These are phyloP conservation scores for Chrysina gloriosa DNA, from an alignment of 2,888 invertebrate species.

Conservation along the genomic window DNA sequence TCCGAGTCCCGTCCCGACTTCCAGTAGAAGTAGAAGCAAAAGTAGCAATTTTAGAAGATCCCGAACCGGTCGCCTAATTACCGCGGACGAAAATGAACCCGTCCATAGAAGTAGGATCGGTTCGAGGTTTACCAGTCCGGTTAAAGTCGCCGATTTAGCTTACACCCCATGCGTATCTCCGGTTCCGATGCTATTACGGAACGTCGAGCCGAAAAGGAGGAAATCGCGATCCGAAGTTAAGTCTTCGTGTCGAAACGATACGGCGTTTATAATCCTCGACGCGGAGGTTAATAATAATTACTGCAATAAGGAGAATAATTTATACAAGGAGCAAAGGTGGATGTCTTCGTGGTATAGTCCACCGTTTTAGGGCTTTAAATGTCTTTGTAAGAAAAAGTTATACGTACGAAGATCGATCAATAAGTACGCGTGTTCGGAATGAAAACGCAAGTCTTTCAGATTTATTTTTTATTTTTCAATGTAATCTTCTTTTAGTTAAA, in stretches of 20 bases:
- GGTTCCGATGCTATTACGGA: constrained; percentile 41
- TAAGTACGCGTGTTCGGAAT: too few species aligned
- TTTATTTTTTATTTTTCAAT: too few species aligned
- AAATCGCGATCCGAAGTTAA: constrained; percentile 43
- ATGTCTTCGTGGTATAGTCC: constrained; percentile 66
- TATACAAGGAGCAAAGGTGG: constrained; percentile 62
- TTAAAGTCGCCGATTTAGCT: constrained; percentile 55
- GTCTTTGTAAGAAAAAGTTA: constrained; percentile 10
- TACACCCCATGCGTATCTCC: constrained; percentile 47
- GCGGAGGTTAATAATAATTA: constrained; percentile 51
- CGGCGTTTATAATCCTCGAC: constrained; percentile 55
- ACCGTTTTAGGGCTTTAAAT: constrained; percentile 39
- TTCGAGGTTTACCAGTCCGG: constrained; percentile 58
- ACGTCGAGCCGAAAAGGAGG: constrained; percentile 37
- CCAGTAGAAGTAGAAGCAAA: constrained; percentile 42
- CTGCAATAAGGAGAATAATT: constrained; percentile 44
- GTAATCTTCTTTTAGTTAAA: too few species aligned
- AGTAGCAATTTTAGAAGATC: constrained; percentile 42
- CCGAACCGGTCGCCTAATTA: constrained; percentile 1
- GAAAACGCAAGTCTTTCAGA: too few species aligned
- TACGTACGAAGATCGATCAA: too few species aligned
- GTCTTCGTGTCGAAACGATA: constrained; percentile 45
- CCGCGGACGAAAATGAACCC: constrained; percentile 26
- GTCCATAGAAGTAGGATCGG: constrained; percentile 41
- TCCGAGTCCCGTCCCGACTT: constrained; percentile 38